These are phyloP conservation scores for Hipparchia sbordonii DNA, from an alignment of 2,888 invertebrate species.

Conservation along the genomic window DNA sequence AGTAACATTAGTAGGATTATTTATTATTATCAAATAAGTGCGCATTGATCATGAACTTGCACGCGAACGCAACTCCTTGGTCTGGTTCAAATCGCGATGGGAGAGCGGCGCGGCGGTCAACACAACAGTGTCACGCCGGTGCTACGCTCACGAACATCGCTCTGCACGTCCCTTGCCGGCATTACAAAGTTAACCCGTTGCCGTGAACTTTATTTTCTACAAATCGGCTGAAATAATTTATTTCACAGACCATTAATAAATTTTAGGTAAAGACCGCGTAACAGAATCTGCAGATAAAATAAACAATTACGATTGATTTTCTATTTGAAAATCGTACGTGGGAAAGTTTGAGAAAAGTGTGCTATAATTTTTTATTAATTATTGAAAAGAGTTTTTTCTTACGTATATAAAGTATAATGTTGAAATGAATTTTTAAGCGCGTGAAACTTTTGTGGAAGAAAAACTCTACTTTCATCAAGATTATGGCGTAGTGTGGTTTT, in stretches of 20 bases:
- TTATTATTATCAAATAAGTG: not conserved
- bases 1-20: no score
- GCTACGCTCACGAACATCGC: slow-evolving; percentile 36
- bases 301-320: no score
- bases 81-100: slow-evolving; percentile 40
- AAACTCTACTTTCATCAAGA: slow-evolving; percentile 5
- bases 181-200: slow-evolving; percentile 9
- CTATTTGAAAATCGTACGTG: no score
- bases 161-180: slow-evolving; percentile 22
- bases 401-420: not conserved
- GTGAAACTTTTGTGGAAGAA: slow-evolving; percentile 12
- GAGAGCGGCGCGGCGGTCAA: slow-evolving; percentile 42
- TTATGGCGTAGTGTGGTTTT: slow-evolving; percentile 17
- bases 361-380: not conserved
- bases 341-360: no score
- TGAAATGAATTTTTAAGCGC: not conserved
- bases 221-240: slow-evolving; percentile 5
- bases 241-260: slow-evolving; percentile 2
- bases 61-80: slow-evolving; percentile 35
- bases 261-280: not conserved
- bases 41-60: slow-evolving; percentile 19
- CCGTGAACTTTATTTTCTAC: slow-evolving; percentile 11
- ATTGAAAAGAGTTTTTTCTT: not conserved
- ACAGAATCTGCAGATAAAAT: no score
- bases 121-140: slow-evolving; percentile 40